Base-by-base conservation (phyloP, 2,888 invertebrate genomes). In the Acleris literana region DNA sequence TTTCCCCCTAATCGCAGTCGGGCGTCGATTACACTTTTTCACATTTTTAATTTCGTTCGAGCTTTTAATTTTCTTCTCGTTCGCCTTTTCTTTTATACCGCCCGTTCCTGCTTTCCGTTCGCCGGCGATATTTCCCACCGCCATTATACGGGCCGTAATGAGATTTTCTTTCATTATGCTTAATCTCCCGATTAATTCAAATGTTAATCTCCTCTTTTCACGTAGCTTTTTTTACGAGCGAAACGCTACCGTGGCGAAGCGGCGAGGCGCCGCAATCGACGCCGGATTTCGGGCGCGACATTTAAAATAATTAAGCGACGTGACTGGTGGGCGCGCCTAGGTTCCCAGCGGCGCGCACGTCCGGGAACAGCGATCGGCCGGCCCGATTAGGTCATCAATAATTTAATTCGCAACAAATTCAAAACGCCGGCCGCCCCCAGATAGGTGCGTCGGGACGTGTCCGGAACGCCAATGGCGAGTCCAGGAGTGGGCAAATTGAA, bases 141-240 rank as follows among this genome's bases (percentile, higher is more conserved):
- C 92, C 87, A 90, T 92, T 92, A 91, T 90, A 87, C 90, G 80
- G 83, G 77, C 79, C 81, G 86, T 92, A 92, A 92, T 92, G 92
- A 92, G 92, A 92, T 92, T 92, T 92, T 90, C 91, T 91, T 92
- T 92, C 92, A 92, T 92, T 92, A 92, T 92, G 92, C 89, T 92
- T 92, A 92, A 92, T 92, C 92, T 92, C 80, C 90, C 92, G 92
- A 92, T 92, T 92, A 92, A 92, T 92, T 92, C 90, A 90, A 92
- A 92, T 91, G 92, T 91, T 91, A 90, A 92, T 92, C 91, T 88
- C 75, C 78, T 82, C 81, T 87, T 90, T 90, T 86, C 86, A 85
- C 87, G 82, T 83, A 76, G 86, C 83, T 86, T 90, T 66, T 33
- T 90, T 90, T 88, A 90, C 82, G 82, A 84, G 77, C 76, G 77